Conservation (phyloP, 1,140 invertebrate genomes). For the Samia ricini region DNA sequence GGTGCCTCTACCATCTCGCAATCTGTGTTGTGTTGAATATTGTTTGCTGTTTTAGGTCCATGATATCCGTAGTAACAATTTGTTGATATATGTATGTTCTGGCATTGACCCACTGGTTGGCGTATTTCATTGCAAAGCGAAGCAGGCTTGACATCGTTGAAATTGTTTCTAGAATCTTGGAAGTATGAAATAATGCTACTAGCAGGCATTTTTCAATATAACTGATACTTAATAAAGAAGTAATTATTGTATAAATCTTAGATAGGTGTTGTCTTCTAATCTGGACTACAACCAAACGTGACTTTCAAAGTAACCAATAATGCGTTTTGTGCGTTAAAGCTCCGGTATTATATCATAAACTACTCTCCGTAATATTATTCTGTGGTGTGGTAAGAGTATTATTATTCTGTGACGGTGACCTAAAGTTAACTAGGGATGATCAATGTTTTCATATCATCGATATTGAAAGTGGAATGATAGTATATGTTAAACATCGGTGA, state of each 20-base stretch:
- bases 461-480: no score
- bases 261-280: neutral
- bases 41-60: constrained; percentile 39
- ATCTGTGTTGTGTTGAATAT: constrained; percentile 36
- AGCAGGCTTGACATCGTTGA: constrained; percentile 59
- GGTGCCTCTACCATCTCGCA: constrained; percentile 59
- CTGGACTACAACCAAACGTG: neutral
- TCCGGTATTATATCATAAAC: no score
- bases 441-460: no score
- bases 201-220: constrained; percentile 50
- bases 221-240: neutral
- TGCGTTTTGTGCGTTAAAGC: neutral
- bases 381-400: no score
- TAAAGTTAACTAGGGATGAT: no score
- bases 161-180: constrained; percentile 70
- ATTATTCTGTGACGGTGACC: no score
- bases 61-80: constrained; percentile 71
- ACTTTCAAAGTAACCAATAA: neutral
- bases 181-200: constrained; percentile 60
- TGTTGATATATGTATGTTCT: constrained; percentile 63
- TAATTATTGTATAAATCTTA: neutral
- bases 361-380: no score
- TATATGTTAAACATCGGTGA: no score
- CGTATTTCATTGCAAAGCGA: constrained; percentile 57
- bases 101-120: constrained; percentile 59